A percentile compares a stretch with the other conserved stretches of the same genome.
Evolutionary conservation across 2,113 vertebrate genomes (phyloP).

Genomic region (Petroica traversi): DNA sequence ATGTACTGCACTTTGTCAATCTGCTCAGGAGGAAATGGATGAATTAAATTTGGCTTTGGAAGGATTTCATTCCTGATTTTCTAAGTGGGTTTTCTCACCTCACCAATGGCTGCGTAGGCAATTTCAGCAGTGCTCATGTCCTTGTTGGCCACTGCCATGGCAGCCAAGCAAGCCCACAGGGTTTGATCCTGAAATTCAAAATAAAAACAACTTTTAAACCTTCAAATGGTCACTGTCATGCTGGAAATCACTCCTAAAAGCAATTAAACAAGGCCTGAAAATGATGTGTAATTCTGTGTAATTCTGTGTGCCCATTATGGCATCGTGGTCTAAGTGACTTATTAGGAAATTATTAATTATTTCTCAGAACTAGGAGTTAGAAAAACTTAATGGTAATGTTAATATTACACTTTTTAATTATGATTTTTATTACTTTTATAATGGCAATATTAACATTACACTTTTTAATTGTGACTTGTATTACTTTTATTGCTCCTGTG

Average conservation of each 20-base stretch:
- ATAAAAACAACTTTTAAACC: neutral
- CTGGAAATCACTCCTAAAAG: neutral
- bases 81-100: slow-evolving; percentile 69
- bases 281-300: too few species aligned
- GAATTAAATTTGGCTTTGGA: neutral
- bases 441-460: too few species aligned
- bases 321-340: fast-evolving
- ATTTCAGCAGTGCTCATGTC: slow-evolving; percentile 91
- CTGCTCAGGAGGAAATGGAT: slow-evolving; percentile 67
- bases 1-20: slow-evolving; percentile 93
- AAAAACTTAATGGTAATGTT: neutral
- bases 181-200: slow-evolving; percentile 81
- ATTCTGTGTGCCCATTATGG: neutral
- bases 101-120: slow-evolving; percentile 89
- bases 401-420: neutral
- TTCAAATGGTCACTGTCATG: neutral
- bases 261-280: neutral
- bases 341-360: neutral
- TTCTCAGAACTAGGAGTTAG: neutral
- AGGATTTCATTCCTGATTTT: fast-evolving
- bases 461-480: neutral
- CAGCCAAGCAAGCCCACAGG: slow-evolving; percentile 94
- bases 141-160: slow-evolving; percentile 88
- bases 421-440: too few species aligned
- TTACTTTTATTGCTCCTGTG: neutral